phyloP scores from a whole-genome alignment of 2,797 vertebrate species.

The Arrhamphus sclerolepis region DNA sequence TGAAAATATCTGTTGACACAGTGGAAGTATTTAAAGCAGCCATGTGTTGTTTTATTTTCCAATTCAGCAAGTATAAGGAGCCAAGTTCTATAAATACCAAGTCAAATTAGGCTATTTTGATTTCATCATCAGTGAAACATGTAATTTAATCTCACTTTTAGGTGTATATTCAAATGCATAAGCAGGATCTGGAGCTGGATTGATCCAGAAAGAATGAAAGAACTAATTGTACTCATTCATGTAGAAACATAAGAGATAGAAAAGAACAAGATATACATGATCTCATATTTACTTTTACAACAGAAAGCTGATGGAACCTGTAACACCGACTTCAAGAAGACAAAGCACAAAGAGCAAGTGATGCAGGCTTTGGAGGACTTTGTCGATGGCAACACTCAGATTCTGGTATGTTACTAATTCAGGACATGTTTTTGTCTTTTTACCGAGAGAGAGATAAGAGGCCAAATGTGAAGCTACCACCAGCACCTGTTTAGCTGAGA shows the following conservation, averaged over 20 bases:
- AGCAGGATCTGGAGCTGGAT: neutral
- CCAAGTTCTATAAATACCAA: neutral
- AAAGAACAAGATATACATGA: neutral
- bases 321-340: constrained; percentile 86
- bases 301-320: constrained; percentile 85
- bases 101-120: neutral
- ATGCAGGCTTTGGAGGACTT: constrained; percentile 81
- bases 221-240: neutral
- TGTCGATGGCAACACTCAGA: constrained; percentile 77
- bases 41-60: constrained; percentile 10
- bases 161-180: neutral
- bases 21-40: constrained; percentile 3
- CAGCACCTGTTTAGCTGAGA: neutral
- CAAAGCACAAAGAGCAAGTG: constrained; percentile 81
- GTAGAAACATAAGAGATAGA: neutral
- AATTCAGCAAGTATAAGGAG: constrained; percentile 6
- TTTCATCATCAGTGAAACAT: neutral
- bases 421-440: neutral
- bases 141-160: neutral
- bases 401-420: constrained; percentile 69
- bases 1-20: constrained; percentile 16
- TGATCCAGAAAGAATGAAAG: neutral
- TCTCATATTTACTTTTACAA: neutral
- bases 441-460: neutral
- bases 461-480: neutral